A percentile compares a stretch with the other conserved stretches of the same genome.
Evolutionary conservation across 2,113 vertebrate genomes (phyloP).

Genomic region (Abramis brama): DNA sequence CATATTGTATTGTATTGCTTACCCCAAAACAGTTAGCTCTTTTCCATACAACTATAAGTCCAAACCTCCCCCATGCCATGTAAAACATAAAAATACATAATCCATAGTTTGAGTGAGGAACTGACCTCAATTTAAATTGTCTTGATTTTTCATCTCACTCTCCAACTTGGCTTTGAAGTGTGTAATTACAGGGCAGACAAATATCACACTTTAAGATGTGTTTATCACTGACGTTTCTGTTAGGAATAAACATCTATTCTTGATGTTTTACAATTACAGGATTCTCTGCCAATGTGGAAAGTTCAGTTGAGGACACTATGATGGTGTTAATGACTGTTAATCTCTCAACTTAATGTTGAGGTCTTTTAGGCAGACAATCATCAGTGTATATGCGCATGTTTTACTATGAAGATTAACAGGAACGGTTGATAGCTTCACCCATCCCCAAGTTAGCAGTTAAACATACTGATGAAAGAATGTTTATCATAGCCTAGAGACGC

Average conservation of each 20-base stretch:
- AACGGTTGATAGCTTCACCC: constrained; percentile 39
- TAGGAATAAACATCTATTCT: constrained; percentile 4
- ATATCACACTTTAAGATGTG: not conserved
- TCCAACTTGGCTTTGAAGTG: not conserved
- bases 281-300: not conserved
- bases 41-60: too few species aligned
- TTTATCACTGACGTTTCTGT: not conserved
- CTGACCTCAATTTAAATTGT: not conserved
- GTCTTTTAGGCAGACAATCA: not conserved
- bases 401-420: constrained; percentile 1
- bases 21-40: not conserved
- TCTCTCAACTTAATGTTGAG: not conserved
- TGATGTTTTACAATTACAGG: not conserved
- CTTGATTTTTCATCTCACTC: not conserved
- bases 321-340: constrained; percentile 7
- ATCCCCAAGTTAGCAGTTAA: constrained; percentile 23
- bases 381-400: not conserved
- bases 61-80: too few species aligned
- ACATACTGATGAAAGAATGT: not conserved
- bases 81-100: not conserved
- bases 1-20: not conserved
- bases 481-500: not conserved
- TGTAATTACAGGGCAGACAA: not conserved
- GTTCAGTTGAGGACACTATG: not conserved
- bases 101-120: not conserved